These are phyloP conservation scores for Rhea pennata DNA, from an alignment of 2,113 vertebrate genomes.

Conservation along the genomic window DNA sequence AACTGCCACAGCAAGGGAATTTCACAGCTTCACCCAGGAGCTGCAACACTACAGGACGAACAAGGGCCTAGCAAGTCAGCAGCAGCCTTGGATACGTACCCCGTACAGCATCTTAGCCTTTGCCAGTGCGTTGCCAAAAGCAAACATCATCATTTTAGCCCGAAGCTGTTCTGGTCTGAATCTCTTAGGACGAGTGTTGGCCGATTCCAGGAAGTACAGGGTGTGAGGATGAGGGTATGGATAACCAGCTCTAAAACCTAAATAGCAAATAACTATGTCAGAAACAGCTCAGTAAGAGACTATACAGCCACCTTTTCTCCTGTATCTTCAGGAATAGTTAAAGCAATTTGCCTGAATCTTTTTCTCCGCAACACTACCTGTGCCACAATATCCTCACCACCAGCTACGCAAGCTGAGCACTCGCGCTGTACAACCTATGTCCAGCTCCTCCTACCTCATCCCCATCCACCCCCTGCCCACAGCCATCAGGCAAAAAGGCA, in stretches of 20 bases:
- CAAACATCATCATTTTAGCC: conserved; percentile 89
- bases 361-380: not conserved
- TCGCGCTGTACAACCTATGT: not conserved
- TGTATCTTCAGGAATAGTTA: not conserved
- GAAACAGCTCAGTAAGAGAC: not conserved
- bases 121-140: conserved; percentile 86
- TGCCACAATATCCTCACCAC: not conserved
- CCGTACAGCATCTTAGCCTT: conserved; percentile 81
- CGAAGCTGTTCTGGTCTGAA: conserved; percentile 83
- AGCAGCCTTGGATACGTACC: conserved; percentile 70
- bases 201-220: conserved; percentile 80
- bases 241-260: conserved; percentile 85
- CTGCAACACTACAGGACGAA: not conserved
- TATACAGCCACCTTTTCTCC: not conserved
- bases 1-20: not conserved
- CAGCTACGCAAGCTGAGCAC: not conserved
- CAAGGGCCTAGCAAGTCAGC: not conserved
- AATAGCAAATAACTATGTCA: not conserved
- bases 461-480: not conserved
- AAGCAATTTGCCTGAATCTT: not conserved
- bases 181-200: conserved; percentile 7
- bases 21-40: not conserved
- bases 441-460: not conserved
- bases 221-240: conserved; percentile 88
- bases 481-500: not conserved